phyloP scores from a whole-genome alignment of 2,888 invertebrate species.

The Celastrina argiolus region DNA sequence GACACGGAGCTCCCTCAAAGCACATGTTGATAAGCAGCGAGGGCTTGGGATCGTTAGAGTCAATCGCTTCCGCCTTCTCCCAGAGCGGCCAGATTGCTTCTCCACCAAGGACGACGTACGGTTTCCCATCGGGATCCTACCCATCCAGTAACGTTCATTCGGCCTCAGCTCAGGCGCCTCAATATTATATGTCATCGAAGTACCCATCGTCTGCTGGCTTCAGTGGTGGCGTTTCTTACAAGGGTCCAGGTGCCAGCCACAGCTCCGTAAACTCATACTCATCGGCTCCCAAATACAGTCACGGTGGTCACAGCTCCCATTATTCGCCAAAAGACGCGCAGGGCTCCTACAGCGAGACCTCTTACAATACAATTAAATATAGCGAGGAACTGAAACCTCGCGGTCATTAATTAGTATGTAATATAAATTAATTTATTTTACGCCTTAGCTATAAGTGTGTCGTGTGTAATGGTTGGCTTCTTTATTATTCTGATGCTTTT shows the following conservation, averaged over 20 bases:
- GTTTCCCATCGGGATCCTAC: constrained; percentile 51
- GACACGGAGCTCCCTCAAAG: constrained; percentile 54
- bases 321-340: constrained; percentile 57
- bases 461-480: constrained; percentile 27
- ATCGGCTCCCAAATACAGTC: constrained; percentile 57
- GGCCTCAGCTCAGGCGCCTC: constrained; percentile 56
- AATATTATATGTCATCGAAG: constrained; percentile 53
- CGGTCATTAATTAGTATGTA: constrained; percentile 40
- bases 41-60: constrained; percentile 50
- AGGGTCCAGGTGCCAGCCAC: constrained; percentile 49
- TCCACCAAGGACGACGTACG: constrained; percentile 56
- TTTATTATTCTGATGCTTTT: neutral
- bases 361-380: constrained; percentile 73
- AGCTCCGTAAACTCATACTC: constrained; percentile 54
- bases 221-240: constrained; percentile 56
- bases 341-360: constrained; percentile 62
- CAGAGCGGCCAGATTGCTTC: constrained; percentile 53
- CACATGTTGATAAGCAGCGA: constrained; percentile 40
- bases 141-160: constrained; percentile 48
- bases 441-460: constrained; percentile 45
- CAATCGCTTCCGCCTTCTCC: constrained; percentile 50
- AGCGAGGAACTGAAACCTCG: constrained; percentile 69
- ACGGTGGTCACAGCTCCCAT: constrained; percentile 52
- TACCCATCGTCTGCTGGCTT: constrained; percentile 52
- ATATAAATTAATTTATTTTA: constrained; percentile 22